Base-by-base conservation (phyloP, 1,140 invertebrate genomes). In the Magallana ariakensis region DNA sequence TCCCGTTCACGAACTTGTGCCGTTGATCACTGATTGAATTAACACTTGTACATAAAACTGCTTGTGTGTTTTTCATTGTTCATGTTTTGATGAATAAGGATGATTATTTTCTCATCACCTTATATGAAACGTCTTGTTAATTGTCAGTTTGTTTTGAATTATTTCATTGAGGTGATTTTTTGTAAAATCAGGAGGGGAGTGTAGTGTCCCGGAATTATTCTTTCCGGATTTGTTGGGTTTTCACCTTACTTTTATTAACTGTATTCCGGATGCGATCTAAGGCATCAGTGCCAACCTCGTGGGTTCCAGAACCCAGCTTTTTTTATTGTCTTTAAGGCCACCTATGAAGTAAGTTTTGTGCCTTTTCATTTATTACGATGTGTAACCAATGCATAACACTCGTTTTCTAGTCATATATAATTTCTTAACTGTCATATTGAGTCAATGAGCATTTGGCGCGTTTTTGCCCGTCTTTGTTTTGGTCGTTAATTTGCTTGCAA, bases 1-100 rank as follows among this genome's bases (percentile, higher is more conserved):
- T 6, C 84, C 84, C 19, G 58, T 85, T 2, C 22, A 66, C 3
- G 84, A 85, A 53, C 58, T 81, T 33, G 80, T 53, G 56, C 56
- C 56, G 15, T 58, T 58, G 56, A 58, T 58, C 56, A 58, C 15
- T 58, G 56, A 58, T 58, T 58, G 15, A 58, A 58, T 16, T 58
- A 58, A 58, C 56, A 58, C 5, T 58, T 58, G 56, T 58, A 58
- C 56, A 58, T 58, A 58, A 58, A 58, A 58, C 56, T 58, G 56
- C 56, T 13, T 5, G 1, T 58, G 9, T 58, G 56, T 58, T 1
- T 58, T 58, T 58, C 1, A 1, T 1, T 58, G 1, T 58, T 58
- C 5, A 0, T 1, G 5, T 1, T 58, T 58, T 58, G 56, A 58
- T 58, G 56, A 58, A 58, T 58, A 58, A 58, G 56, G 5, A 58